Base-by-base conservation (phyloP, 2,797 vertebrate species). In the Leontocebus nigricollis region DNA sequence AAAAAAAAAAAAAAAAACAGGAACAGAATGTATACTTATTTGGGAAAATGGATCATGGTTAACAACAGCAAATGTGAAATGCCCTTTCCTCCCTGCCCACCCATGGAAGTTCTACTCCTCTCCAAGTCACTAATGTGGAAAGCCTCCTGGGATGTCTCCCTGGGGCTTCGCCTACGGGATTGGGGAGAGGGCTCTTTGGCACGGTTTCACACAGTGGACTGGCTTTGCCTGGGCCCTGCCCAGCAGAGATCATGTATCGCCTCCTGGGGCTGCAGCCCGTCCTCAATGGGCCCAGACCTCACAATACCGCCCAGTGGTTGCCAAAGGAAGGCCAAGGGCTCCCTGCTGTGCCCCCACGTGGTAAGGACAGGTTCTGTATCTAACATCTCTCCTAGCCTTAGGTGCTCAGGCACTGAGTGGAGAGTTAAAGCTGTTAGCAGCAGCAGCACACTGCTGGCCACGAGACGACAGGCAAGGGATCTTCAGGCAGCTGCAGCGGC, bases 211-310 rank as follows among this genome's bases (percentile, higher is more conserved):
- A 93, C 96, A 94, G 98, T 90, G 97, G 93, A 82, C 97, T 95
- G 97, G 96, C 95, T 97, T 95, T 91, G 96, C 96, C 96, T 95
- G 96, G 97, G 96, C 88, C 92, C 98, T 98, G 97, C 96, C 96
- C 97, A 94, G 93, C 97, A 98, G 98, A 98, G 97, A 98, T 98
- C 98, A 98, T 96, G 98, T 98, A 97, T 98, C 88, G 95, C 97
- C 96, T 98, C 97, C 97, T 98, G 98, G 95, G 97, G 98, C 96
- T 98, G 96, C 90, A 4, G 98, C 94, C 97, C 61, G 96, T 98
- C 97, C 97, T 98, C 97, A 95, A 96, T 85, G 95, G 94, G 91
- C 94, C 98, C 97, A 97, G 97, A 97, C 98, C 98, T 97, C 97
- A 97, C 97, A 98, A 98, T 76, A 94, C 98, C 95, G 88, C 88